Base-by-base conservation (phyloP, 2,888 invertebrate genomes). In the Globia sparganii region DNA sequence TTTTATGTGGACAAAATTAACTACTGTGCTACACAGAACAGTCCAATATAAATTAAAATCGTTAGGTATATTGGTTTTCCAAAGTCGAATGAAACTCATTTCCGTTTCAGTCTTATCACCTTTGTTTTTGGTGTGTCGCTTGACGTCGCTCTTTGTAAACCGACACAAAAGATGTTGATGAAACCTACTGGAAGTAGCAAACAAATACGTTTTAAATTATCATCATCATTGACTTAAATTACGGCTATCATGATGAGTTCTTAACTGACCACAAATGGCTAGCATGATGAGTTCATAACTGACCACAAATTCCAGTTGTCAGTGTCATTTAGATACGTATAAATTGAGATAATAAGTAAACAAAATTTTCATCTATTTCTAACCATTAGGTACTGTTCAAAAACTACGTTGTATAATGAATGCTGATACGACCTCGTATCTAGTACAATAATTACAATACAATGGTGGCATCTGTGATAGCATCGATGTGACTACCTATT, bases 361-460 rank as follows among this genome's bases (percentile, higher is more conserved):
- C 49, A 46, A 65, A 59, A 61, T 25, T 15, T 37, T 40, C 15
- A 43, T 67, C 37, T 67, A 59, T 70, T 69, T 65, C 49, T 76
- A 58, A 56, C n/a, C 61, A 46, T 40, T 37, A n/a, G n/a, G n/a
- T n/a, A 58, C 46, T 59, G 37, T 77, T 53, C 53, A 69, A 49
- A 46, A 59, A 58, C 64, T 37, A n/a, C 43, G 43, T 37, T 56
- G 46, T 43, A n/a, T 49, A 66, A 53, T 65, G 25, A n/a, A 53
- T 31, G 46, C 65, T 73, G 73, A 80, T 86, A 64, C 58, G 40
- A 65, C 72, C 68, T 81, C 43, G 74, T 87, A 78, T 87, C 83
- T 76, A 71, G 76, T 82, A n/a, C n/a, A n/a, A n/a, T n/a, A 62
- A 87, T 83, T 74, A 85, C 59, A 83, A 87, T 80, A 87, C 83